Percentiles rank a stretch among this genome's conserved stretches.
Conservation (phyloP, 2,888 invertebrate genomes). For the Cyclophora punctaria region DNA sequence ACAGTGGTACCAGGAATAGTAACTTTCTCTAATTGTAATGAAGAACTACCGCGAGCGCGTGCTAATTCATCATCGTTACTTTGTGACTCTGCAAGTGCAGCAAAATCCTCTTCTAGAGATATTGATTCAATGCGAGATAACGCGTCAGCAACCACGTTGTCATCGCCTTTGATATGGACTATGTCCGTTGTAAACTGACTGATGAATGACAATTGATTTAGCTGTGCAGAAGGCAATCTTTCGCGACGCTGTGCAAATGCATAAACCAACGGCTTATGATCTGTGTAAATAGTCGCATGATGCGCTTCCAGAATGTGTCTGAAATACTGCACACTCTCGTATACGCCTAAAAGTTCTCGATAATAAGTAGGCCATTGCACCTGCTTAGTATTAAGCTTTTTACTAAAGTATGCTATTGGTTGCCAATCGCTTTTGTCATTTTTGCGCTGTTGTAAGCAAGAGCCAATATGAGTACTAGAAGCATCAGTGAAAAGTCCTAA, state of each 20-base stretch:
- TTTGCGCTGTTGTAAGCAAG: slow-evolving; percentile 8
- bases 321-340: slow-evolving; percentile 33
- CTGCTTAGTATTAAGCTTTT: slow-evolving; percentile 8
- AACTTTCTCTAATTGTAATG: too few species aligned
- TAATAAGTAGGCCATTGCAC: slow-evolving; percentile 33
- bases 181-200: slow-evolving; percentile 9
- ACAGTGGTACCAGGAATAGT: too few species aligned
- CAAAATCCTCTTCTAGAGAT: too few species aligned
- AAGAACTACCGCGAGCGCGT: too few species aligned
- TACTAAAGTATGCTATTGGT: slow-evolving; percentile 12
- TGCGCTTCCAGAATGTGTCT: slow-evolving; percentile 13
- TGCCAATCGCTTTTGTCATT: slow-evolving; percentile 4
- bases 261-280: slow-evolving; percentile 15
- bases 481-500: slow-evolving; percentile 10
- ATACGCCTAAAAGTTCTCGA: slow-evolving; percentile 39
- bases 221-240: slow-evolving; percentile 11
- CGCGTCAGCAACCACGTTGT: too few species aligned
- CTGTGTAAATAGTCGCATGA: slow-evolving; percentile 6
- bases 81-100: too few species aligned
- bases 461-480: slow-evolving; percentile 4
- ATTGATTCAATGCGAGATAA: too few species aligned
- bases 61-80: too few species aligned
- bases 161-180: slow-evolving; percentile 9
- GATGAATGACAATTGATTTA: slow-evolving; percentile 16
- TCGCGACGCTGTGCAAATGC: slow-evolving; percentile 16